Percentiles rank a stretch among this genome's conserved stretches.
These are phyloP conservation scores for Axea sp. DNA, from an alignment of 2,888 invertebrate species.

Conservation along the genomic window DNA sequence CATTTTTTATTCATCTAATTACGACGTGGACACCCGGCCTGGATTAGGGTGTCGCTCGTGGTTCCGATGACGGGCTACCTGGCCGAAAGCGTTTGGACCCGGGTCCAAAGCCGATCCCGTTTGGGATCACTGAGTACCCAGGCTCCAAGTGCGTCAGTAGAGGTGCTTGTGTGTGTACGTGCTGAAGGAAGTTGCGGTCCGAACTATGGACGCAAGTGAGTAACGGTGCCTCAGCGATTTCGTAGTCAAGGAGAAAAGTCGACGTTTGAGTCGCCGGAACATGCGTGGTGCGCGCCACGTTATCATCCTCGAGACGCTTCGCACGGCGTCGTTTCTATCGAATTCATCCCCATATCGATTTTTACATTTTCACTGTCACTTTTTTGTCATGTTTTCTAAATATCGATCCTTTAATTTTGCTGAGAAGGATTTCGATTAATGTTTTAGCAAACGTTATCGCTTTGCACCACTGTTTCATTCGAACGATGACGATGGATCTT, in stretches of 20 bases:
- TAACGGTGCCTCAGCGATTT: not conserved
- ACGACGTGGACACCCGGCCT: conserved; percentile 67
- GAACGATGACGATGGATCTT: too few species aligned
- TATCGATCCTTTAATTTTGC: conserved; percentile 1
- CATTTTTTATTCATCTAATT: conserved; percentile 12
- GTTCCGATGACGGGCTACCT: conserved; percentile 20
- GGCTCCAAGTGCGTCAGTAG: not conserved
- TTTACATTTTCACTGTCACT: conserved; percentile 57
- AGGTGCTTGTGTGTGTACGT: conserved; percentile 21
- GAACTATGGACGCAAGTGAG: conserved; percentile 29
- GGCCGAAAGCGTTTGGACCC: conserved; percentile 3
- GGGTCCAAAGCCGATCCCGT: conserved; percentile 12
- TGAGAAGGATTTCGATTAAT: too few species aligned
- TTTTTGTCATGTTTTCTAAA: conserved; percentile 19
- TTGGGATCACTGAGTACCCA: conserved; percentile 1
- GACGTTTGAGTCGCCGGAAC: conserved; percentile 38
- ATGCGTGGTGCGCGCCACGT: conserved; percentile 49
- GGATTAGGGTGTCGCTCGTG: conserved; percentile 69
- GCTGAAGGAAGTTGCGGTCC: conserved; percentile 4
- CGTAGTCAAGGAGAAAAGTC: conserved; percentile 14
- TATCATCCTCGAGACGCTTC: conserved; percentile 40
- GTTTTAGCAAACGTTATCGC: too few species aligned
- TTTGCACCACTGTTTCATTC: too few species aligned
- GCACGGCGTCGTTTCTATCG: conserved; percentile 40
- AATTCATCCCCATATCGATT: conserved; percentile 56